phyloP scores from a whole-genome alignment of 2,797 vertebrate species.

The Propithecus deckenii region DNA sequence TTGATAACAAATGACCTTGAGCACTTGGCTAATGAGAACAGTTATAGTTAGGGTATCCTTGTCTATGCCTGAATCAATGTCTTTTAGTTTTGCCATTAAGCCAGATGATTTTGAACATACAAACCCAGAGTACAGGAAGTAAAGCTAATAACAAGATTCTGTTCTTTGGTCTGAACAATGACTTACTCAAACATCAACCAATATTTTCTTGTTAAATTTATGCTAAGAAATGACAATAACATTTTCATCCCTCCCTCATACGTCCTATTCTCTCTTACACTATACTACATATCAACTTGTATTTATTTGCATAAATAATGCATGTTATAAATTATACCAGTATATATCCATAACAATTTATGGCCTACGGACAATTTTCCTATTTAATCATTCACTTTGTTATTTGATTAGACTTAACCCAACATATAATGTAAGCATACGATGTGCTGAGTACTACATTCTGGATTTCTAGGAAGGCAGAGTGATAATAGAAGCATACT shows the following conservation, averaged over 20 bases:
- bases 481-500: not conserved
- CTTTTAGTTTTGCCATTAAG: not conserved
- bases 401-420: not conserved
- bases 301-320: not conserved
- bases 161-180: not conserved
- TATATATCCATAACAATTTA: not conserved
- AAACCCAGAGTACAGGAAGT: not conserved
- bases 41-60: not conserved
- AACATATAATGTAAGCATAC: not conserved
- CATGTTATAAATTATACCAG: not conserved
- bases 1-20: not conserved
- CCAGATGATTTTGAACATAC: not conserved
- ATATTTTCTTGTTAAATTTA: not conserved
- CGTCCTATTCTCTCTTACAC: not conserved
- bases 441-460: not conserved
- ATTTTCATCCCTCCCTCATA: not conserved
- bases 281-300: not conserved
- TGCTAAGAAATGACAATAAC: not conserved
- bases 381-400: not conserved
- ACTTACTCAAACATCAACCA: not conserved
- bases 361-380: not conserved
- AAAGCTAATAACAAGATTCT: not conserved
- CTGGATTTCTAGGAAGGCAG: not conserved
- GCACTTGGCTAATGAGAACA: not conserved
- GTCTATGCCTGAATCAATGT: not conserved